Conservation (phyloP, 2,888 invertebrate species). For the Agrotis clavis region DNA sequence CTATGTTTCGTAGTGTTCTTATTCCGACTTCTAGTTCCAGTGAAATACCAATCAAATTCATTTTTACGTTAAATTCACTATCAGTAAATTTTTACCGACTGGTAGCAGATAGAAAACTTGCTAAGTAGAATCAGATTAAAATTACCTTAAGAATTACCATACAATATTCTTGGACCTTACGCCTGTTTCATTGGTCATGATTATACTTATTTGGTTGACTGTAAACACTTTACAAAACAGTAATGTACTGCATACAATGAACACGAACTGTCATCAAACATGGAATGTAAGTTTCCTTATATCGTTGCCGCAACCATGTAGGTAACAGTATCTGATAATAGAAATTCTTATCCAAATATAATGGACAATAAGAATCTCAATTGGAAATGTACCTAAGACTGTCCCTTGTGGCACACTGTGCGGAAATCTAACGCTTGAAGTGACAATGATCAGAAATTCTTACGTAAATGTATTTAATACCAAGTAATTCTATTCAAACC, state of each 20-base stretch:
- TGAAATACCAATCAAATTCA: neutral
- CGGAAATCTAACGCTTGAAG: slow-evolving; percentile 21
- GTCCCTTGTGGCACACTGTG: slow-evolving; percentile 31
- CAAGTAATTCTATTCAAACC: slow-evolving; percentile 12
- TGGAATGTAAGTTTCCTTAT: slow-evolving; percentile 44
- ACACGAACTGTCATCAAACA: slow-evolving; percentile 40
- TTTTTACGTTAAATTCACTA: too few species aligned
- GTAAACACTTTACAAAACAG: slow-evolving; percentile 10
- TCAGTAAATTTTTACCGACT: neutral
- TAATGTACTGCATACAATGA: slow-evolving; percentile 46
- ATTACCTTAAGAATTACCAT: neutral
- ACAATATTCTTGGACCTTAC: neutral
- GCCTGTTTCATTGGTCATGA: slow-evolving; percentile 1
- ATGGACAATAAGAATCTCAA: slow-evolving; percentile 42
- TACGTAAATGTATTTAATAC: slow-evolving; percentile 12
- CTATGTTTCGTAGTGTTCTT: neutral
- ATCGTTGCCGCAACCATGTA: slow-evolving; percentile 35
- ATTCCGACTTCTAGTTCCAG: neutral
- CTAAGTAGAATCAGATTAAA: neutral
- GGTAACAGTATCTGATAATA: slow-evolving; percentile 45
- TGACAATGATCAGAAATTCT: slow-evolving; percentile 26
- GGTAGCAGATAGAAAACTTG: neutral
- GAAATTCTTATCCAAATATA: slow-evolving; percentile 54
- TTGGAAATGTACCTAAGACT: slow-evolving; percentile 40
- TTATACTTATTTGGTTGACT: slow-evolving; percentile 40